phyloP scores from a whole-genome alignment of 2,113 vertebrate species.

The Ondatra zibethicus region DNA sequence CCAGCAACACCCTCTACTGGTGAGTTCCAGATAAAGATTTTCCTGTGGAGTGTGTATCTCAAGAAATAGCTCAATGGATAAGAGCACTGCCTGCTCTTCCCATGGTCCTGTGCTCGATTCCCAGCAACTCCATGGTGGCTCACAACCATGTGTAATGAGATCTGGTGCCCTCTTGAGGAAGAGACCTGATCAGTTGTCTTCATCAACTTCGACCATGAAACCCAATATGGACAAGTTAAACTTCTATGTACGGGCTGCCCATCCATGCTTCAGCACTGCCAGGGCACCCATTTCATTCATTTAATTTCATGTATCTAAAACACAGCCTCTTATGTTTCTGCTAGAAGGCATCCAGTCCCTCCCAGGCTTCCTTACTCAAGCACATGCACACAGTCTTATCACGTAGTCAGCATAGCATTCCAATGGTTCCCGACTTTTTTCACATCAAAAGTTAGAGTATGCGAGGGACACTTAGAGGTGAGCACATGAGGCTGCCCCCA shows the following conservation, averaged over 20 bases:
- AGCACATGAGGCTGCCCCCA: background rate
- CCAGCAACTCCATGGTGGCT: too few species aligned
- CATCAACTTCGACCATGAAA: too few species aligned
- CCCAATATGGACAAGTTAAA: too few species aligned
- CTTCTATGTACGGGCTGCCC: too few species aligned
- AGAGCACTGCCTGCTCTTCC: too few species aligned
- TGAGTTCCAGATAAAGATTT: constrained; percentile 70
- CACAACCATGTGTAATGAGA: too few species aligned
- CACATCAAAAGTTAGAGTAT: background rate
- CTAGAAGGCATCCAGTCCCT: background rate
- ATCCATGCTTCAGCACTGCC: too few species aligned
- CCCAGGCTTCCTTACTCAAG: background rate
- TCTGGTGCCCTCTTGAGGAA: too few species aligned
- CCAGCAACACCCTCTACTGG: constrained; percentile 83
- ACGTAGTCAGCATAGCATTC: background rate
- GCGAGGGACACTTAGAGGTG: background rate
- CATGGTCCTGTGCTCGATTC: too few species aligned
- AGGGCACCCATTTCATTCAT: too few species aligned
- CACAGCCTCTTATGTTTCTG: background rate
- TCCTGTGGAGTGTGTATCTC: background rate
- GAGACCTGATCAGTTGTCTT: too few species aligned
- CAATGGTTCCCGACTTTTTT: background rate
- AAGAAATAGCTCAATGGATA: too few species aligned
- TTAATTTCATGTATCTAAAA: background rate
- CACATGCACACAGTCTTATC: background rate